Evolutionary conservation across 2,113 vertebrate species (phyloP).

Genomic region (Ceratotherium simum): DNA sequence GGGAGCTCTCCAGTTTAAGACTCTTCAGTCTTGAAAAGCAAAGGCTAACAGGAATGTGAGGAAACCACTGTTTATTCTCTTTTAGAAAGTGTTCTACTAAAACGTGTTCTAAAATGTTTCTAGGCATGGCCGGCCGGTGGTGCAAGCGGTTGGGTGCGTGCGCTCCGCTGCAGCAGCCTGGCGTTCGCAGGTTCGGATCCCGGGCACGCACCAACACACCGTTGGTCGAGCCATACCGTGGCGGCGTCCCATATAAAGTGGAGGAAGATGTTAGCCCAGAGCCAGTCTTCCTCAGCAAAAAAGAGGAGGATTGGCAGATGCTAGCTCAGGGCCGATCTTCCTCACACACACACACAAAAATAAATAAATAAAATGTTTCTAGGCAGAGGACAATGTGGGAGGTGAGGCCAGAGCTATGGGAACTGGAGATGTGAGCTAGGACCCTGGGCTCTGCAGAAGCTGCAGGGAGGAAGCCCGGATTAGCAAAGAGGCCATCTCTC

Average conservation of each 20-base stretch:
- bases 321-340: no score
- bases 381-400: not conserved
- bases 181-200: no score
- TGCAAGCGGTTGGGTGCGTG: no score
- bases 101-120: not conserved
- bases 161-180: no score
- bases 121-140: not conserved
- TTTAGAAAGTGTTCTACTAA: slow-evolving; percentile 1
- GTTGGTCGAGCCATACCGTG: no score
- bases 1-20: slow-evolving; percentile 5
- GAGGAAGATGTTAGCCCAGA: no score
- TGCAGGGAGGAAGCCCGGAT: fast-evolving
- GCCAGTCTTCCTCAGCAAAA: no score
- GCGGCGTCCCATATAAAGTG: no score
- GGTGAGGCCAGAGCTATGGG: not conserved
- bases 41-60: slow-evolving; percentile 50
- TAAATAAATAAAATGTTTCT: not conserved
- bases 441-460: not conserved
- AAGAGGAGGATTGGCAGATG: no score
- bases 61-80: slow-evolving; percentile 69
- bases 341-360: no score
- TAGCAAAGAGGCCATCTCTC: not conserved
- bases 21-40: slow-evolving; percentile 55
- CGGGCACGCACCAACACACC: no score
- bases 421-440: not conserved